A percentile compares a stretch with the other conserved stretches of the same genome.
These are phyloP conservation scores for Leuciscus waleckii DNA, from an alignment of 2,797 vertebrate genomes.

Conservation along the genomic window DNA sequence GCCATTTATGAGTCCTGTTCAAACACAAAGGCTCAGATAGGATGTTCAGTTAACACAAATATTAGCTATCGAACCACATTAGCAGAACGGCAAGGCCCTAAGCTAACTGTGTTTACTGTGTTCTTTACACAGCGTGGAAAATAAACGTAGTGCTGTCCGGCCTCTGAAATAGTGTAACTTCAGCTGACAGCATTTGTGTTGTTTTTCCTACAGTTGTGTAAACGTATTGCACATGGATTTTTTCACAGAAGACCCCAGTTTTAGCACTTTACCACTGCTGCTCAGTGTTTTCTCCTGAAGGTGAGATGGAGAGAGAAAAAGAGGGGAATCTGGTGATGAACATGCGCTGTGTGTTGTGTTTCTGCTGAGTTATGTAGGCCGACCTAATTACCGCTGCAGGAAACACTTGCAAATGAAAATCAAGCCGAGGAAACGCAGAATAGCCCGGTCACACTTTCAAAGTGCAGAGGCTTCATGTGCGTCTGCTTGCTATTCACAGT, in stretches of 20 bases:
- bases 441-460: constrained; percentile 36
- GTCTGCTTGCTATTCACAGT: background rate
- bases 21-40: constrained; percentile 40
- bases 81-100: background rate
- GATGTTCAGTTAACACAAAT: constrained; percentile 32
- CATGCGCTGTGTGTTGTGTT: constrained; percentile 27
- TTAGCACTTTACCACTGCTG: background rate
- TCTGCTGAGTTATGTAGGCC: constrained; percentile 56
- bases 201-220: background rate
- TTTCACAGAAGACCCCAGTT: background rate
- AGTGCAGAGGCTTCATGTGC: constrained; percentile 31
- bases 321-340: constrained; percentile 30
- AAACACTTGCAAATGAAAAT: constrained; percentile 53
- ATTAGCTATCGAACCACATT: constrained; percentile 29
- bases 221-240: background rate
- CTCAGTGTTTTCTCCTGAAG: background rate
- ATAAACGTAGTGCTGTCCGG: constrained; percentile 9
- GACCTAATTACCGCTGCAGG: constrained; percentile 58
- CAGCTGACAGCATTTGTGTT: background rate
- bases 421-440: constrained; percentile 37
- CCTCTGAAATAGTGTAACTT: background rate
- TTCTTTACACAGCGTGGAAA: constrained; percentile 8
- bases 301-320: constrained; percentile 13
- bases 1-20: constrained; percentile 40
- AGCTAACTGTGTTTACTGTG: background rate